phyloP scores from a whole-genome alignment of 2,113 vertebrate genomes.

The Eolophus roseicapilla region DNA sequence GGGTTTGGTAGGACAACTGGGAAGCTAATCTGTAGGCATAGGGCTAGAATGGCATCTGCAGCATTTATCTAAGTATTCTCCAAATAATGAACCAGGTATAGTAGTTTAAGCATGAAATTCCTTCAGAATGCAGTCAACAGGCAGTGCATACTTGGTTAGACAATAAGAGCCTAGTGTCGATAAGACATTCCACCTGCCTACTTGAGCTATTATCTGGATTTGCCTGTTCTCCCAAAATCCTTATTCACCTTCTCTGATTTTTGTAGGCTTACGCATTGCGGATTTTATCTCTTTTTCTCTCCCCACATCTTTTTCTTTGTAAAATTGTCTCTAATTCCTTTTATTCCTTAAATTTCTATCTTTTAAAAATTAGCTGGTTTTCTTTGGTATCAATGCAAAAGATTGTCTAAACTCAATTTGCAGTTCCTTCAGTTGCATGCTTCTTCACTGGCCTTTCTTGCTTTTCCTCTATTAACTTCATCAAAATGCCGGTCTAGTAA shows the following conservation, averaged over 20 bases:
- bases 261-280: not conserved
- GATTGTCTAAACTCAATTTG: not conserved
- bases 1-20: not conserved
- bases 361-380: not conserved
- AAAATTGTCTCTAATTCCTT: not conserved
- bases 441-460: not conserved
- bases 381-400: not conserved
- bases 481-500: conserved; percentile 18
- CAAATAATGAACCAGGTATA: not conserved
- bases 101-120: not conserved
- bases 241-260: not conserved
- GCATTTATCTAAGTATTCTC: not conserved
- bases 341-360: not conserved
- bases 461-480: not conserved
- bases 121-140: not conserved
- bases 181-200: not conserved
- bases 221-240: not conserved
- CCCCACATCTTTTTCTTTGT: not conserved
- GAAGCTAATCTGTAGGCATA: not conserved
- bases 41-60: not conserved
- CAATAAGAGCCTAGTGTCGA: not conserved
- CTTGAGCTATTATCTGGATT: not conserved
- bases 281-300: not conserved
- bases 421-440: not conserved
- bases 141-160: not conserved